Evolutionary conservation across 1,140 invertebrate genomes (phyloP), one percentile per base, ranked within the genome.

Genomic region (Copidosoma floridanum): DNA sequence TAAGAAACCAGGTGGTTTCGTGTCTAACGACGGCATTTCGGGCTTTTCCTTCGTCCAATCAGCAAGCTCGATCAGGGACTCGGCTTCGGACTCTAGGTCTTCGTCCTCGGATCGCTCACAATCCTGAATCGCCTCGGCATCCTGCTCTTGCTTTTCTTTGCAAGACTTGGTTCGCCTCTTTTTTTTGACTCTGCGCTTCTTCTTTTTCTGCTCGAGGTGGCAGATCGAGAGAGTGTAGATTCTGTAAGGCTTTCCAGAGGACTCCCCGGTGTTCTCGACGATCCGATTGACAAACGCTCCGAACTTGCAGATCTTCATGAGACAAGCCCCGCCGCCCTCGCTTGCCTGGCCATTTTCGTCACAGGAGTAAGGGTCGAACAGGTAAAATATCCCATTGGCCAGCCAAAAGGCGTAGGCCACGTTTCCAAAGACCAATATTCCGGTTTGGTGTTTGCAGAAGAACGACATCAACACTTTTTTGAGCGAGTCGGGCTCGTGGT

Each of bases 341-440:
- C 5, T 60, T 0, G 57, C 56, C 8, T 32, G 40, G 0, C 77
- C 79, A 4, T 60, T 55, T 12, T 73, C 53, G 32, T 81, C 73
- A 29, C 77, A 81, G 6, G 64, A n/a, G 38, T 80, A 79, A 14
- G 77, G 68, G 65, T 80, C 75, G 43, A 79, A 81, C 0, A 79
- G 21, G 20, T 76, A 78, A 38, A 63, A 76, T 14, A 38, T 50
- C 4, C 63, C 61, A 7, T 71, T 56, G 0, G 65, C 20, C 0
- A 21, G 54, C 78, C 78, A 81, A 52, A 79, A 72, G 0, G 75
- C 76, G 32, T 69, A 78, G 0, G 77, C 61, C 5, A 64, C 59
- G 47, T 75, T 76, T 3, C 12, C 12, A 16, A 78, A 73, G 2
- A 74, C 69, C 12, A 79, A n/a, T 40, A 80, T 75, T 5, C 77